A percentile compares a stretch with the other conserved stretches of the same genome.
These are phyloP conservation scores for Dromiciops gliroides DNA, from an alignment of 2,113 vertebrate genomes.

Conservation along the genomic window DNA sequence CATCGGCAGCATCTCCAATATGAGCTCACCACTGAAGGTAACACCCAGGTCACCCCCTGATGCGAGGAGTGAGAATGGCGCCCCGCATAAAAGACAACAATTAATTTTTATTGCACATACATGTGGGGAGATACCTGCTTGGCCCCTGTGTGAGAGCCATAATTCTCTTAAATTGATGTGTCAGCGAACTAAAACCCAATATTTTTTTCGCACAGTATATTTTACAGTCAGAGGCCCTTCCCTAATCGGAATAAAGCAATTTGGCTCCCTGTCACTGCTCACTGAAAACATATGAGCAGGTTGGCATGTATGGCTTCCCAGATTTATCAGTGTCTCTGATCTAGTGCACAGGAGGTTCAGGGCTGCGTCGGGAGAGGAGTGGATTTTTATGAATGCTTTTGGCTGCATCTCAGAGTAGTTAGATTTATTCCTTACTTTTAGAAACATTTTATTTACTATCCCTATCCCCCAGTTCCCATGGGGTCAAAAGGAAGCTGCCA, in stretches of 20 bases:
- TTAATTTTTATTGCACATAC: constrained; percentile 88
- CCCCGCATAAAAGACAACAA: constrained; percentile 82
- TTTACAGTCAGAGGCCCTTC: constrained; percentile 87
- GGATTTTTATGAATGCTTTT: constrained; percentile 83
- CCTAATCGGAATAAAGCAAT: constrained; percentile 90
- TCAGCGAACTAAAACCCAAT: constrained; percentile 88
- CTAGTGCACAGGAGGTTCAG: constrained; percentile 85
- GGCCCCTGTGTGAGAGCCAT: constrained; percentile 84
- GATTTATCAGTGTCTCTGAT: constrained; percentile 89
- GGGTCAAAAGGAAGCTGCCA: constrained; percentile 75
- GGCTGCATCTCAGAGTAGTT: constrained; percentile 70
- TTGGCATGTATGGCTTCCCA: constrained; percentile 86
- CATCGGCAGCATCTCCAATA: constrained; percentile 10
- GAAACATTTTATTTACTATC: constrained; percentile 81
- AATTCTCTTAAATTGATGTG: constrained; percentile 89
- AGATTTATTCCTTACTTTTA: constrained; percentile 83
- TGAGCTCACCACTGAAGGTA: constrained; percentile 60
- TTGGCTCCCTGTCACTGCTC: constrained; percentile 89
- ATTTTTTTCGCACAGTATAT: constrained; percentile 85
- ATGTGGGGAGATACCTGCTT: constrained; percentile 87
- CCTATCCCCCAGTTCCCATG: constrained; percentile 66
- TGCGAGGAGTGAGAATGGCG: constrained; percentile 66
- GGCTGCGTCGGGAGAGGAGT: constrained; percentile 82
- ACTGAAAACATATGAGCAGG: constrained; percentile 88
- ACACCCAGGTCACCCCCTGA: constrained; percentile 69